These are phyloP conservation scores for Tokudaia tokunoshimensis DNA, from an alignment of 2,797 vertebrate genomes.

Conservation along the genomic window DNA sequence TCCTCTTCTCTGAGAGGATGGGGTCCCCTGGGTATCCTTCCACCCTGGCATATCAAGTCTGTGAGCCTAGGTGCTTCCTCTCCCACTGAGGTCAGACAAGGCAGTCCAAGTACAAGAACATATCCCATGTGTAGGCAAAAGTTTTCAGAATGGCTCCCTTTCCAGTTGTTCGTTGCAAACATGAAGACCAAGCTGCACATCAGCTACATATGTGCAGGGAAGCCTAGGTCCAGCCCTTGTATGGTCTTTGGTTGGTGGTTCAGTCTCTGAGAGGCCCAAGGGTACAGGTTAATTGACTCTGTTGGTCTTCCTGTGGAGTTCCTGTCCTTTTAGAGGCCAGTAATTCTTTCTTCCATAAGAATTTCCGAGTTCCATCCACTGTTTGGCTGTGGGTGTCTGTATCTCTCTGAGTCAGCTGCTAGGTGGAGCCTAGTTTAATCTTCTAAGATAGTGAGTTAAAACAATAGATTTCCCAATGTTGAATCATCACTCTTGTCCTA, in stretches of 20 bases:
- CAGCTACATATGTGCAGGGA: not conserved
- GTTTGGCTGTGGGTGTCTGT: not conserved
- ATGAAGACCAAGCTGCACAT: not conserved
- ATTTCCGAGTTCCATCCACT: not conserved
- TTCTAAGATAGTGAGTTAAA: constrained; percentile 56
- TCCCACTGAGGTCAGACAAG: not conserved
- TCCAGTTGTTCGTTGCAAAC: not conserved
- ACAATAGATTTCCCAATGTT: constrained; percentile 18
- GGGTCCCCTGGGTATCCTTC: not conserved
- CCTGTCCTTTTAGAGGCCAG: not conserved
- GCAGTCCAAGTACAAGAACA: not conserved
- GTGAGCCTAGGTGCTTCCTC: not conserved
- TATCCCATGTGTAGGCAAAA: not conserved
- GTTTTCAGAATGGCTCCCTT: not conserved
- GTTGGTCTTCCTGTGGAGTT: not conserved
- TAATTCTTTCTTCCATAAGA: not conserved
- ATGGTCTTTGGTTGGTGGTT: not conserved
- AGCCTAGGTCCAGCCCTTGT: not conserved
- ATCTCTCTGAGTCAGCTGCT: not conserved
- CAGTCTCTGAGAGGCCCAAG: not conserved
- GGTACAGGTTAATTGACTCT: not conserved
- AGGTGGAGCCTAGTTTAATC: not conserved
- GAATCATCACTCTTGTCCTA: constrained; percentile 33
- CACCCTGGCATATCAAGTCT: not conserved
- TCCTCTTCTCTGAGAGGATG: not conserved